These are phyloP conservation scores for Oscheius sp. DNA, from an alignment of 2,888 invertebrate genomes.

Conservation along the genomic window DNA sequence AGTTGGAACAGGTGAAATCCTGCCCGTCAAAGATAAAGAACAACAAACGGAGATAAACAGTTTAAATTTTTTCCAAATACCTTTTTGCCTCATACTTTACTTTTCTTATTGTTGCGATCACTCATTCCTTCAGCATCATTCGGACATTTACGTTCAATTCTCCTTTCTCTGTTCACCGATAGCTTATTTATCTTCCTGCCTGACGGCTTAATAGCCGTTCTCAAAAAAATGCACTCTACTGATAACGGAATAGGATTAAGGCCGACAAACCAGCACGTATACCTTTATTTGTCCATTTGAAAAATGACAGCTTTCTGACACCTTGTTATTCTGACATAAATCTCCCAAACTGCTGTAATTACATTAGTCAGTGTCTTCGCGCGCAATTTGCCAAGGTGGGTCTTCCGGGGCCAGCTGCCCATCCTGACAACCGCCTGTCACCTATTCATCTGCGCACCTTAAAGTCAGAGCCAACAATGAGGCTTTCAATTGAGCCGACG, in stretches of 20 bases:
- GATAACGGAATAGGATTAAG: background rate
- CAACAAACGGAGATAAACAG: too few relatives aligned
- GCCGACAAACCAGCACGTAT: background rate
- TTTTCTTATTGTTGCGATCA: too few relatives aligned
- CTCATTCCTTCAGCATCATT: too few relatives aligned
- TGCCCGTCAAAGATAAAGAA: too few relatives aligned
- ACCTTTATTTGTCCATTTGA: background rate
- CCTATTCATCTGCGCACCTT: slow-evolving; percentile 36
- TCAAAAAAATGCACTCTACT: slow-evolving; percentile 4
- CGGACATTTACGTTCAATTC: too few relatives aligned
- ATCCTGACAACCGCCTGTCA: slow-evolving; percentile 36
- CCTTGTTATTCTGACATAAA: slow-evolving; percentile 27
- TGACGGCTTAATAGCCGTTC: too few relatives aligned
- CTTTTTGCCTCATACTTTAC: too few relatives aligned
- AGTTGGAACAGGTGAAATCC: too few relatives aligned
- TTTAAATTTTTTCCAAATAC: too few relatives aligned
- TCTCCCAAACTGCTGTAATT: slow-evolving; percentile 17
- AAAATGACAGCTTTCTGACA: background rate
- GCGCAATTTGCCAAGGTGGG: slow-evolving; percentile 32
- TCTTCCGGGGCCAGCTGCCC: slow-evolving; percentile 18
- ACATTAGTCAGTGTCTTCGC: slow-evolving; percentile 22
- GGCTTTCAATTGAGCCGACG: slow-evolving; percentile 17
- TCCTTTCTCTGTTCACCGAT: too few relatives aligned
- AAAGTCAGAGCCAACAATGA: slow-evolving; percentile 26
- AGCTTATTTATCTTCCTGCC: too few relatives aligned